phyloP scores from a whole-genome alignment of 1,140 invertebrate species.

The Lucilia cuprina region DNA sequence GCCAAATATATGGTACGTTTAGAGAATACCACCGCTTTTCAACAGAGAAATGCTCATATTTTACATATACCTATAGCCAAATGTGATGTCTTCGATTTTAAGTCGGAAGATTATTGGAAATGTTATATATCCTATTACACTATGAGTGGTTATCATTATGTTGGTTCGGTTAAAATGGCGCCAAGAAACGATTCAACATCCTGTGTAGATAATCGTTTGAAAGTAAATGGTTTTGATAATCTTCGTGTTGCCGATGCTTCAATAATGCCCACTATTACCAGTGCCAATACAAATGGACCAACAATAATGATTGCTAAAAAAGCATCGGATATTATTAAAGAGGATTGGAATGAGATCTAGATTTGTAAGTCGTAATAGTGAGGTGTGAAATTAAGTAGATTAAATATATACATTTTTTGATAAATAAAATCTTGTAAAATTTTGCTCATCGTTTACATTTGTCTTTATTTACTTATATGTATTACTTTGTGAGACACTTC shows the following conservation, averaged over 20 bases:
- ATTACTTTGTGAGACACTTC: too few species aligned
- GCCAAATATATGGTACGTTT: slow-evolving; percentile 70
- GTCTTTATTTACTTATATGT: too few species aligned
- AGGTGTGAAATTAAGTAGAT: too few species aligned
- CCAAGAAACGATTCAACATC: slow-evolving; percentile 69
- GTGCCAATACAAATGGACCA: slow-evolving; percentile 76
- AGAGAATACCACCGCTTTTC: slow-evolving; percentile 67
- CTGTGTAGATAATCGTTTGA: slow-evolving; percentile 77
- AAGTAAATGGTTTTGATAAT: slow-evolving; percentile 72
- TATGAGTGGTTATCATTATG: slow-evolving; percentile 73
- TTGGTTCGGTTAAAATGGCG: slow-evolving; percentile 81
- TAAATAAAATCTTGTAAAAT: too few species aligned
- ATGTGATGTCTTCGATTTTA: slow-evolving; percentile 67
- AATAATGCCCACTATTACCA: slow-evolving; percentile 75
- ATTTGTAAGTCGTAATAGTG: slow-evolving; percentile 42
- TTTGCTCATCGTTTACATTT: too few species aligned
- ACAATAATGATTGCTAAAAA: slow-evolving; percentile 89
- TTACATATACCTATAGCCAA: slow-evolving; percentile 68
- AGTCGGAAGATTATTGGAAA: slow-evolving; percentile 74
- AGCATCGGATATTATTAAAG: slow-evolving; percentile 80
- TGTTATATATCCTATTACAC: slow-evolving; percentile 74
- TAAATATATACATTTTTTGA: too few species aligned
- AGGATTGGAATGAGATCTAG: slow-evolving; percentile 61
- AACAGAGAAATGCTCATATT: slow-evolving; percentile 66
- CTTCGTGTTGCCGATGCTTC: slow-evolving; percentile 80